Percentiles rank a stretch among this genome's conserved stretches.
Conservation (phyloP, 2,113 vertebrate species). For the Odontophorus gujanensis region DNA sequence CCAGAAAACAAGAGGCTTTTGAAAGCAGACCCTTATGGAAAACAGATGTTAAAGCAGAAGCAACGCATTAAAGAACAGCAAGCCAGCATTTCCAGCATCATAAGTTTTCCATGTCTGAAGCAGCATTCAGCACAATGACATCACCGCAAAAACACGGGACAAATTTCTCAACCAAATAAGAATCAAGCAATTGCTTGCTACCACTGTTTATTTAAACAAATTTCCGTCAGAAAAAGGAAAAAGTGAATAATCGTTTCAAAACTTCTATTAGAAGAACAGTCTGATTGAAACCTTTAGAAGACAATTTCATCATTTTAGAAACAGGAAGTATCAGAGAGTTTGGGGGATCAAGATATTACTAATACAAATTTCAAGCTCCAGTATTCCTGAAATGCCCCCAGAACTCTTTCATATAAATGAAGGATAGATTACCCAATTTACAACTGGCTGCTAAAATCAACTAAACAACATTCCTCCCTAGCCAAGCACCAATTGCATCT, state of each 20-base stretch:
- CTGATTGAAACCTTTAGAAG: neutral
- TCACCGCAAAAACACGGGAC: slow-evolving; percentile 54
- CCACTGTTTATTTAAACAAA: neutral
- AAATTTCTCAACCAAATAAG: slow-evolving; percentile 51
- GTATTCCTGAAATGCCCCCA: neutral
- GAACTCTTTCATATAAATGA: neutral
- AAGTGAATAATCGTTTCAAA: neutral
- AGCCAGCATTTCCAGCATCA: slow-evolving; percentile 23
- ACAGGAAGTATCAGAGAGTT: neutral
- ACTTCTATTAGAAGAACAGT: neutral
- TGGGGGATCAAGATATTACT: neutral
- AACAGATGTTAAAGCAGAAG: slow-evolving; percentile 45
- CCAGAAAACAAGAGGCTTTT: neutral
- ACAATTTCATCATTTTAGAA: neutral
- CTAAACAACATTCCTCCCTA: neutral
- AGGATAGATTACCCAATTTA: neutral
- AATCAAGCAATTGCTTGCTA: slow-evolving; percentile 29
- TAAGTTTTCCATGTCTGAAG: slow-evolving; percentile 59
- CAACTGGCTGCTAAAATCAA: neutral
- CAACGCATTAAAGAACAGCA: slow-evolving; percentile 9
- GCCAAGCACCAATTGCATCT: neutral
- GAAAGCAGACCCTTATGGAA: neutral
- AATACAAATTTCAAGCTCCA: neutral
- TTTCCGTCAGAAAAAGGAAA: neutral
- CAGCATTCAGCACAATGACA: slow-evolving; percentile 38